These are phyloP conservation scores for Climacteris rufus DNA, from an alignment of 2,113 vertebrate genomes.

Conservation along the genomic window DNA sequence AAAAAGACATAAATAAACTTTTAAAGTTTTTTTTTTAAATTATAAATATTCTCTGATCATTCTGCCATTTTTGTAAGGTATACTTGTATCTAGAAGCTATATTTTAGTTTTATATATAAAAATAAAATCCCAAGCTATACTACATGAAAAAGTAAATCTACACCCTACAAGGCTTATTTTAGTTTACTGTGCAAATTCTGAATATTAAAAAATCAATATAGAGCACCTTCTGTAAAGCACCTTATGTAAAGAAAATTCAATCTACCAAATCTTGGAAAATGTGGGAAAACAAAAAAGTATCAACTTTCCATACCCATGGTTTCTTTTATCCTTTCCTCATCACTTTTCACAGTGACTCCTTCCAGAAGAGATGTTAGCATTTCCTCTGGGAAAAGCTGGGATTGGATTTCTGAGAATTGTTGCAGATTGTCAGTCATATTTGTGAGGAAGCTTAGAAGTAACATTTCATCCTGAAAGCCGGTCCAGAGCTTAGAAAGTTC, in stretches of 20 bases:
- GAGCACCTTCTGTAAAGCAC: neutral
- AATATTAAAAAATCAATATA: neutral
- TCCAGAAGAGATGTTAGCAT: constrained; percentile 73
- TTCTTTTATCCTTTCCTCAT: constrained; percentile 76
- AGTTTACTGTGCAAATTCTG: neutral
- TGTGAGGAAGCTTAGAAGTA: constrained; percentile 78
- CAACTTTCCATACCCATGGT: constrained; percentile 73
- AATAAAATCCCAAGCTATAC: neutral
- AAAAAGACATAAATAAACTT: neutral
- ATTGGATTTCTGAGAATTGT: constrained; percentile 74
- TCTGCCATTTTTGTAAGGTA: neutral
- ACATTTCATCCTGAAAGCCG: constrained; percentile 81
- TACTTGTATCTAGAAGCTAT: neutral
- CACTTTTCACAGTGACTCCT: constrained; percentile 77
- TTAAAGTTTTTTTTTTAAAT: neutral
- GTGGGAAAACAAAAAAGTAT: neutral
- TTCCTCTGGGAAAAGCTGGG: constrained; percentile 72
- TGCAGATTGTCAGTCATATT: constrained; percentile 75
- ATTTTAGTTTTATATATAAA: neutral
- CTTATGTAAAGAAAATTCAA: neutral
- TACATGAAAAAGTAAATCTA: neutral
- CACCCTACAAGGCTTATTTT: neutral
- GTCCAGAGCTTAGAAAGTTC: constrained; percentile 81
- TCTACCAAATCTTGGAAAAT: neutral
- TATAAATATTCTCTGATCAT: neutral